Evolutionary conservation across 2,888 invertebrate species (phyloP).

Genomic region (Lasius fuliginosus): DNA sequence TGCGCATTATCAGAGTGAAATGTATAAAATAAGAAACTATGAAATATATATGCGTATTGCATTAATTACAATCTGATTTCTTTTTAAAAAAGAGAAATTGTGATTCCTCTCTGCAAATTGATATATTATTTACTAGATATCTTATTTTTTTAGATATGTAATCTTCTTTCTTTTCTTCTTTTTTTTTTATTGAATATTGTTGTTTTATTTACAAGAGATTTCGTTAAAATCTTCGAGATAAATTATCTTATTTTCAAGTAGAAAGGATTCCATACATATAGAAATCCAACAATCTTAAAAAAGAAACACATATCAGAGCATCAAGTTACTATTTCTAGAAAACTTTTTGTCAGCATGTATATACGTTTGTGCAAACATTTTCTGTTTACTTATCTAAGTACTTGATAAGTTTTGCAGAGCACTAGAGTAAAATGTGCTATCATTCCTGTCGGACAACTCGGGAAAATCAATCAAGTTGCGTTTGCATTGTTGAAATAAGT

Average conservation of each 20-base stretch:
- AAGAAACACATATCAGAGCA: not conserved
- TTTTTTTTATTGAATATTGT: not conserved
- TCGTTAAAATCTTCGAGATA: not conserved
- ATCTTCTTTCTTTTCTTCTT: not conserved
- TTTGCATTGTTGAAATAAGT: slow-evolving; percentile 68
- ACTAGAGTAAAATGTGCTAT: slow-evolving; percentile 65
- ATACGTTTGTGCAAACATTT: slow-evolving; percentile 82
- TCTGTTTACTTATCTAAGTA: slow-evolving; percentile 75
- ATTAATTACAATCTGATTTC: not conserved
- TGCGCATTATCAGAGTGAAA: not conserved
- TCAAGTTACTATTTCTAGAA: slow-evolving; percentile 41
- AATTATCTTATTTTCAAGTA: not conserved
- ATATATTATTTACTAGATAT: not conserved
- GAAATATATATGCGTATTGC: not conserved
- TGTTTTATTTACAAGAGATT: not conserved
- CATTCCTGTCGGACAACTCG: slow-evolving; percentile 62
- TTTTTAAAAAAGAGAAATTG: not conserved
- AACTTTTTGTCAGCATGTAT: slow-evolving; percentile 53
- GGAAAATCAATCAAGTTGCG: slow-evolving; percentile 63
- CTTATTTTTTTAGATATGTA: not conserved
- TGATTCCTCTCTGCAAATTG: not conserved
- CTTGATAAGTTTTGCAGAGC: slow-evolving; percentile 72
- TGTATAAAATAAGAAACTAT: not conserved
- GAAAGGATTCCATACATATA: not conserved
- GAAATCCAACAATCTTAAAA: not conserved